These are phyloP conservation scores for Maniola hyperantus DNA, from an alignment of 2,888 invertebrate genomes.

Conservation along the genomic window DNA sequence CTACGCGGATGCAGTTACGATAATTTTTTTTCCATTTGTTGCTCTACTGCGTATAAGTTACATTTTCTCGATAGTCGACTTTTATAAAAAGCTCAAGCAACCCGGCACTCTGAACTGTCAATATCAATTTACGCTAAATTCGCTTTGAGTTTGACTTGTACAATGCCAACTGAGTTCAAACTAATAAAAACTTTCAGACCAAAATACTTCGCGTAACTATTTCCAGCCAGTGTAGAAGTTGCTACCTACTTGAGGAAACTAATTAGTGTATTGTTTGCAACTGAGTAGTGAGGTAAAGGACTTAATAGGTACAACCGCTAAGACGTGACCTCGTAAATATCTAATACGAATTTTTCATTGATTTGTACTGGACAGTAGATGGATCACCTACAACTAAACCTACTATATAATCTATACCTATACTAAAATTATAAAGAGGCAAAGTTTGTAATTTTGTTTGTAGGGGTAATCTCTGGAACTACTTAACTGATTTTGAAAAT, in stretches of 20 bases:
- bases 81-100: neutral
- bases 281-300: neutral
- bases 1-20: no score
- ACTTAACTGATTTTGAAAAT: no score
- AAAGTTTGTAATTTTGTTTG: no score
- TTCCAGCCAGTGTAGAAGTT: conserved; percentile 11
- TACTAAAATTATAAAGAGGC: no score
- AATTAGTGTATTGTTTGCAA: conserved; percentile 16
- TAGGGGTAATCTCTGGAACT: no score
- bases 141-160: conserved; percentile 9
- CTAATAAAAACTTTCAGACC: conserved; percentile 17
- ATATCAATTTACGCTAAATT: conserved; percentile 15
- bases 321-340: conserved; percentile 3
- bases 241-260: conserved; percentile 21
- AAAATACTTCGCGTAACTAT: conserved; percentile 21
- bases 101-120: conserved; percentile 3
- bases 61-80: neutral
- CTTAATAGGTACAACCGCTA: neutral
- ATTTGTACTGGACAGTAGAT: neutral
- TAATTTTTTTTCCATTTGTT: no score
- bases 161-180: conserved; percentile 20
- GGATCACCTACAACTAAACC: no score
- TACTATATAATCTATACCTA: no score
- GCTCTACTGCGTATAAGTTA: no score
- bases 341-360: neutral